A percentile compares a stretch with the other conserved stretches of the same genome.
Evolutionary conservation across 35 echinoderm and acorn worm species (phyloP).

Genomic region (Apostichopus japonicus): DNA sequence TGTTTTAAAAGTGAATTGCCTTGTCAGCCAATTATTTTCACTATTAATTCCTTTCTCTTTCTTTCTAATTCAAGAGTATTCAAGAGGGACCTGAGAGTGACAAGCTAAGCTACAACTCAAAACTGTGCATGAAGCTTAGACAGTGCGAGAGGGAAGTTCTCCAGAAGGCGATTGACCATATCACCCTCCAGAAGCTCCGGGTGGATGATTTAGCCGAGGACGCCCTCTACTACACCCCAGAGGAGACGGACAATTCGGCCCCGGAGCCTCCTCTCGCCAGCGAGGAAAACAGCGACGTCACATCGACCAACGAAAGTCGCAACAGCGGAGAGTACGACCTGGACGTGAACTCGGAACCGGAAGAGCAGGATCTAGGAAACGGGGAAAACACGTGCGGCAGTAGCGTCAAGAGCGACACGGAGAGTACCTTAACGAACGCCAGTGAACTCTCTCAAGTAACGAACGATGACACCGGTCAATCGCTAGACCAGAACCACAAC

Average conservation of each 20-base stretch:
- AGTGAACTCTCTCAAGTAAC: constrained; percentile 43
- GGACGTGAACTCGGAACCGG: not conserved
- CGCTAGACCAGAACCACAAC: constrained; percentile 40
- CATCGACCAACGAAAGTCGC: not conserved
- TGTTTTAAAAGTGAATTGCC: too few species aligned
- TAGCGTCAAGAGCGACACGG: constrained; percentile 38
- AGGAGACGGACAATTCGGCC: constrained; percentile 20
- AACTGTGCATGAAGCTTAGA: constrained; percentile 63
- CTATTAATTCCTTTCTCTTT: too few species aligned
- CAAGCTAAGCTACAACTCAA: constrained; percentile 56
- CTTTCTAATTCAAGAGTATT: not conserved
- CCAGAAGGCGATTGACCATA: constrained; percentile 70
- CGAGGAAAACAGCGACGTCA: constrained; percentile 53
- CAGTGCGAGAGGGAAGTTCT: constrained; percentile 79
- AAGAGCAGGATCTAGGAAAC: not conserved
- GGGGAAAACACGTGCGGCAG: not conserved
- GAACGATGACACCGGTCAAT: not conserved
- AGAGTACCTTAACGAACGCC: constrained; percentile 37
- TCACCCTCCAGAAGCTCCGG: constrained; percentile 43
- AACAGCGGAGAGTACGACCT: constrained; percentile 35
- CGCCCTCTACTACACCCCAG: constrained; percentile 56
- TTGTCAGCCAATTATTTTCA: too few species aligned
- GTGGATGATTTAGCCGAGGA: constrained; percentile 63
- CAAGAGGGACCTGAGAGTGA: constrained; percentile 67
- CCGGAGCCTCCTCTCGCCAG: constrained; percentile 59